These are phyloP conservation scores for Aphaenogaster ashmeadi DNA, from an alignment of 1,140 invertebrate genomes.

Conservation along the genomic window DNA sequence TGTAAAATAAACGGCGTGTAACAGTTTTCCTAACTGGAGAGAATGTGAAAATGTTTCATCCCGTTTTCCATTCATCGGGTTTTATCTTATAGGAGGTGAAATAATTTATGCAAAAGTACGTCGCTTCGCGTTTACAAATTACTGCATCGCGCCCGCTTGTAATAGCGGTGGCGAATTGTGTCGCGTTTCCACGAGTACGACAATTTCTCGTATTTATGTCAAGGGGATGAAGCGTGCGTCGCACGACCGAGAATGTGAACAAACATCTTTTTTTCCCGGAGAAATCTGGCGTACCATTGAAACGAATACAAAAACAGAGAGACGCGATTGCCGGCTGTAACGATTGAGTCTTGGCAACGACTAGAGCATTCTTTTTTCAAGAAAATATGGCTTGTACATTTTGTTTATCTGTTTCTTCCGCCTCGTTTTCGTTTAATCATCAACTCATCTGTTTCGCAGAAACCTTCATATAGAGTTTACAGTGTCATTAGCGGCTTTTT, in stretches of 20 bases:
- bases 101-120: constrained; percentile 4
- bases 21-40: background rate
- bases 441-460: background rate
- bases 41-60: background rate
- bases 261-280: constrained; percentile 41
- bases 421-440: constrained; percentile 23
- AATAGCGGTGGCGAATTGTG: constrained; percentile 9
- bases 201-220: constrained; percentile 45
- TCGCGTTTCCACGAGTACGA: constrained; percentile 22
- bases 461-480: background rate
- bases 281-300: constrained; percentile 50
- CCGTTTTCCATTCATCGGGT: background rate
- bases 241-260: constrained; percentile 30
- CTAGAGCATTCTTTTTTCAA: constrained; percentile 14
- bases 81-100: background rate
- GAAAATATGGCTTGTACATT: constrained; percentile 45
- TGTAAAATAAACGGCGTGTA: background rate
- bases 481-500: background rate
- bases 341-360: constrained; percentile 55
- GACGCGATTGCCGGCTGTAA: constrained; percentile 18
- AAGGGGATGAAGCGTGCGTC: background rate
- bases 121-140: constrained; percentile 6
- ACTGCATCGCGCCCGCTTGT: background rate
- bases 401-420: constrained; percentile 25
- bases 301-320: constrained; percentile 49